These are phyloP conservation scores for Acanthaster planci DNA, from an alignment of 35 echinoderm and acorn worm species.

Conservation along the genomic window DNA sequence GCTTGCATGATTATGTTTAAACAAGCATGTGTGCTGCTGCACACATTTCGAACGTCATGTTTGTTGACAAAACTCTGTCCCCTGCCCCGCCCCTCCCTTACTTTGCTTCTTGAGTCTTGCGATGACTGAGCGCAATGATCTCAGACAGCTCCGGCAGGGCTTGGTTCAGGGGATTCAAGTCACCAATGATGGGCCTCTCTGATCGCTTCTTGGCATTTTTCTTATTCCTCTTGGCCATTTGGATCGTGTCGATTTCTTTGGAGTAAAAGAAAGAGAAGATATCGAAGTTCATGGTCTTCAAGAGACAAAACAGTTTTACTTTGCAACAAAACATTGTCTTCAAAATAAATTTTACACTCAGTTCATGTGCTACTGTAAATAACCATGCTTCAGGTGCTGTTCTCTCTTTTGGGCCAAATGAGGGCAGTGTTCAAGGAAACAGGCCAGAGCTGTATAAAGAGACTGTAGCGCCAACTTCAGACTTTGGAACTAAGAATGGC, in stretches of 20 bases:
- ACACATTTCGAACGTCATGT: not conserved
- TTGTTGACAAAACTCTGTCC: not conserved
- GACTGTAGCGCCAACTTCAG: too few relatives aligned
- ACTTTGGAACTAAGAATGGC: too few relatives aligned
- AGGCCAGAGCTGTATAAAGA: too few relatives aligned
- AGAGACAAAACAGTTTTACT: too few relatives aligned
- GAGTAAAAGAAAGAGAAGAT: not conserved
- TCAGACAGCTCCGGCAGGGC: constrained; percentile 92
- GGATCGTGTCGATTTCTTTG: constrained; percentile 79
- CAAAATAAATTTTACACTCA: too few relatives aligned
- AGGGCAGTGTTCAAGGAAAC: too few relatives aligned
- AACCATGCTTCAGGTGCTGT: too few relatives aligned
- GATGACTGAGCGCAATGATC: constrained; percentile 56
- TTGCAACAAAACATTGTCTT: too few relatives aligned
- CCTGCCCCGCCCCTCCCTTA: not conserved
- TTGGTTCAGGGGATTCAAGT: constrained; percentile 76
- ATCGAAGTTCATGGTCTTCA: not conserved
- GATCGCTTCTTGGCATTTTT: constrained; percentile 72
- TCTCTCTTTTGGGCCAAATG: too few relatives aligned
- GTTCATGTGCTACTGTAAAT: too few relatives aligned
- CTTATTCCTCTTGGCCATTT: constrained; percentile 53
- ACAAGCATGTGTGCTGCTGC: too few relatives aligned
- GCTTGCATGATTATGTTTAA: too few relatives aligned
- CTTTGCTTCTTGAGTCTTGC: constrained; percentile 39
- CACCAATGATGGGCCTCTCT: constrained; percentile 75